A percentile compares a stretch with the other conserved stretches of the same genome.
phyloP scores from a whole-genome alignment of 2,888 invertebrate genomes.

The Stegophylla sp. region DNA sequence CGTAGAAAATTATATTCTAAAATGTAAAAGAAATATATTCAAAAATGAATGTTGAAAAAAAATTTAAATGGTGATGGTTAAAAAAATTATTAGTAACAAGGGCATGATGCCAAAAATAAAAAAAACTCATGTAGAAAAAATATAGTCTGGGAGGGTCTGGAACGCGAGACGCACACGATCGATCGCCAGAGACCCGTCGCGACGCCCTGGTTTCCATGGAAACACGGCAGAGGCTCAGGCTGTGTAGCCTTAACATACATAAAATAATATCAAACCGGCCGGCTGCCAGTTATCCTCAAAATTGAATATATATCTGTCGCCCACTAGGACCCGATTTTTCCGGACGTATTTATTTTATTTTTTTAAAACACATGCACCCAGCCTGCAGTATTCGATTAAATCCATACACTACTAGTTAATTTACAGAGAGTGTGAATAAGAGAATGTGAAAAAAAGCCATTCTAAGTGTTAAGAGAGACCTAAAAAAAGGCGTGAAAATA shows the following conservation, averaged over 20 bases:
- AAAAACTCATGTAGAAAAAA: not conserved
- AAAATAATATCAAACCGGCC: constrained; percentile 28
- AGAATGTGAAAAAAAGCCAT: too few species aligned
- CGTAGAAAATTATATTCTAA: not conserved
- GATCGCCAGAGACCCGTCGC: constrained; percentile 51
- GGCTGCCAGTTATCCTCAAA: constrained; percentile 15
- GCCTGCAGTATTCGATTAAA: constrained; percentile 10
- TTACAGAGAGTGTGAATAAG: too few species aligned
- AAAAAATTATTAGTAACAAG: not conserved
- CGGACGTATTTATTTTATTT: not conserved
- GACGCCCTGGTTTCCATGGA: constrained; percentile 52
- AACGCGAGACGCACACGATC: constrained; percentile 47
- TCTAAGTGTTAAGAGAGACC: too few species aligned
- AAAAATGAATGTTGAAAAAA: too few species aligned
- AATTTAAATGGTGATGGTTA: too few species aligned
- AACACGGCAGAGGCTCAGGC: constrained; percentile 24
- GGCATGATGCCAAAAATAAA: constrained; percentile 30
- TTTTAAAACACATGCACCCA: too few species aligned
- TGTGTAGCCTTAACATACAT: constrained; percentile 1
- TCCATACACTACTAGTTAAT: not conserved
- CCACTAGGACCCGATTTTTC: not conserved
- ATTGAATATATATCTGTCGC: constrained; percentile 47
- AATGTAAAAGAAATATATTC: not conserved
- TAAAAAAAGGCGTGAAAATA: too few species aligned
- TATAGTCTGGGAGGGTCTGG: constrained; percentile 28